These are phyloP conservation scores for Corynorhinus townsendii DNA, from an alignment of 2,113 vertebrate genomes.

Conservation along the genomic window DNA sequence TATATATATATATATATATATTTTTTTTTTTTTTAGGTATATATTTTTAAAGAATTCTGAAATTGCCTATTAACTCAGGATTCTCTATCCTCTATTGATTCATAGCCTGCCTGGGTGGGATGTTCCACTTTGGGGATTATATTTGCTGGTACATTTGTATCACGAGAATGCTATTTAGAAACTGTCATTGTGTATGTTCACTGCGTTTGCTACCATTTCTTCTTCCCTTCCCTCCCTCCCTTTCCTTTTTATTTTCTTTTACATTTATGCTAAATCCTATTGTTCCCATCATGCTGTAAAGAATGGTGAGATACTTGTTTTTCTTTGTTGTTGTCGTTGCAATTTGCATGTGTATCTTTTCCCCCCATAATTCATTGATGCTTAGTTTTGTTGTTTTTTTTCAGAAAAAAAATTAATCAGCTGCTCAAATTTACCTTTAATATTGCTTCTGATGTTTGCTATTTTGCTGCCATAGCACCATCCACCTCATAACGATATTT, in stretches of 20 bases:
- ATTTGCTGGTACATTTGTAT: background rate
- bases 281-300: background rate
- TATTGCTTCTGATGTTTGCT: constrained; percentile 42
- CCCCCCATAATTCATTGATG: background rate
- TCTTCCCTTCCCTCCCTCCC: accelerated
- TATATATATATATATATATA: background rate
- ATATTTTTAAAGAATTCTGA: background rate
- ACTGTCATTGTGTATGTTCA: background rate
- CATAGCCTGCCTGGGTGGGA: background rate
- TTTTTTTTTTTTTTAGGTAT: too few species aligned
- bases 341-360: background rate
- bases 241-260: background rate
- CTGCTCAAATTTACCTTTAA: background rate
- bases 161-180: background rate
- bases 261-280: background rate
- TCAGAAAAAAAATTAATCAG: background rate
- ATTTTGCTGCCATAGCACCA: background rate
- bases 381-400: background rate
- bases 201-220: background rate
- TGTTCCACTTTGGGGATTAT: background rate
- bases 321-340: background rate
- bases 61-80: background rate
- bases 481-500: background rate
- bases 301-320: background rate
- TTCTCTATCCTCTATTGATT: background rate